phyloP scores from a whole-genome alignment of 2,888 invertebrate genomes.

The Acleris emargana region DNA sequence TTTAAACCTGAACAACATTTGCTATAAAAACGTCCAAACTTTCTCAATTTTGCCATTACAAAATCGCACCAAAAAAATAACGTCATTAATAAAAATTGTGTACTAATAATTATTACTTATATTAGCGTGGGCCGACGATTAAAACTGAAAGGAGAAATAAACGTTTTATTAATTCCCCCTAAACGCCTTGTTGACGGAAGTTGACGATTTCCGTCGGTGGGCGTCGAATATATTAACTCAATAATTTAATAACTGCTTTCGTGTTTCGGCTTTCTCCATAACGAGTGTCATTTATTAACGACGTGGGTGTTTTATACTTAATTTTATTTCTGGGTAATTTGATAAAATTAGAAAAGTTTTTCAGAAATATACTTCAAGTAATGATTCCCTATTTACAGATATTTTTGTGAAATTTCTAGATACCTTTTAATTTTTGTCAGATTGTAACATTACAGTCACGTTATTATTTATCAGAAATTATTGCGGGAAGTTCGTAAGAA shows the following conservation, averaged over 20 bases:
- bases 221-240: constrained; percentile 24
- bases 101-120: constrained; percentile 26
- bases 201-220: constrained; percentile 33
- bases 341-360: no score
- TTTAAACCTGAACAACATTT: no score
- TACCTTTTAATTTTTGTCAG: no score
- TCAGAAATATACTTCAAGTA: no score
- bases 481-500: no score
- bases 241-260: constrained; percentile 29
- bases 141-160: constrained; percentile 22
- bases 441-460: no score
- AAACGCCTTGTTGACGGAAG: constrained; percentile 34
- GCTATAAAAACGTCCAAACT: no score
- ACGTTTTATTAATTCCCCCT: constrained; percentile 26
- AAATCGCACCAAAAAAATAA: constrained; percentile 4
- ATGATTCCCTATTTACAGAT: no score
- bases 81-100: constrained; percentile 13
- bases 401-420: no score
- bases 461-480: no score
- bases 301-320: not conserved
- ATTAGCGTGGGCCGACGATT: constrained; percentile 29
- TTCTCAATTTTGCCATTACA: no score
- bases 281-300: constrained; percentile 5
- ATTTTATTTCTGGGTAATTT: no score
- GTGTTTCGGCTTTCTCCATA: constrained; percentile 23